Base-by-base conservation (phyloP, 30 jellyfish, hydroid and myxozoan genomes). In the Aurelia aurita region DNA sequence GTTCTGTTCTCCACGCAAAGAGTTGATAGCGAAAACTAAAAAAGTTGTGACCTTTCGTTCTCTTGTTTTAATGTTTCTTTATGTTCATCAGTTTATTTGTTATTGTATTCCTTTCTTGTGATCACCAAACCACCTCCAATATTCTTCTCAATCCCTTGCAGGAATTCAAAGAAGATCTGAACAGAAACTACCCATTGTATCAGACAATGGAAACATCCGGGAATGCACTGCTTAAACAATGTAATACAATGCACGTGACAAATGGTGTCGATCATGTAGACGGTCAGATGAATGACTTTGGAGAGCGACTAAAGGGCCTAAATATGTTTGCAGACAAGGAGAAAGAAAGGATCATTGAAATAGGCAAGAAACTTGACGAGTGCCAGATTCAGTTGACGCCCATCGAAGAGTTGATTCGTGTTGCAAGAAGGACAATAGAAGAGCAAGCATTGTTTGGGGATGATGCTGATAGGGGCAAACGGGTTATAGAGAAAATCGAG, bases 111-210 rank as follows among this genome's bases (percentile, higher is more conserved):
- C 9, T 31, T 9, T 2, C 51, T 15, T n/a, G n/a, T n/a, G n/a
- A 39, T 39, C 51, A 39, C 16, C 51, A 15, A 39, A 39, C 51
- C 51, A 39, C 15, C 1, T 31, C 9, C 9, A 2, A 49, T 25
- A 47, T n/a, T 51, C 22, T 22, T 51, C 22, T 18, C 26, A 4
- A n/a, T 62, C 28, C 21, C 3, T 68, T 45, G 16, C 80, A 94
- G 99, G 95, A 88, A 18, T 94, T 94, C 88, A 53, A 69, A 29
- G 88, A 86, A 20, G 97, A 94, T 47, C 90, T 94, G 46, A 87
- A 89, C 51, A 74, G 63, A 13, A 96, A 94, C 60, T 58, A 22
- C 20, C 95, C 91, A 18, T 21, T 74, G 23, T 67, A 74, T 72
- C 71, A 74, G 46, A 80, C 57, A 29, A 55, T 75, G 88, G 58